Evolutionary conservation across 2,888 invertebrate genomes (phyloP), one percentile per base, ranked within the genome.

Genomic region (Trichacis sp.): DNA sequence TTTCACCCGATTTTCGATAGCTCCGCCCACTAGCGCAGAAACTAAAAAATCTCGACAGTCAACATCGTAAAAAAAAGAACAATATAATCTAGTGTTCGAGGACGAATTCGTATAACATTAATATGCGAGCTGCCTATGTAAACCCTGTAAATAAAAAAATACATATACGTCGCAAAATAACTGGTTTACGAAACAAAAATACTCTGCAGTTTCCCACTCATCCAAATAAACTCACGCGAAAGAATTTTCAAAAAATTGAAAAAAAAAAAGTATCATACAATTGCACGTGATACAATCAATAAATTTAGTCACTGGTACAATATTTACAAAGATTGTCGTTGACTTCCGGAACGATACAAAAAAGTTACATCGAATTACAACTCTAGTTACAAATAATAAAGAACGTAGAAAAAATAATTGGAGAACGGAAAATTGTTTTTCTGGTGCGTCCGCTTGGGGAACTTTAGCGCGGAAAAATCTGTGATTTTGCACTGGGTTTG

Each of bases 241-340:
- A 24, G 24, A 24, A 24, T 24, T 24, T 24, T 24, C 8, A 45
- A 19, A 45, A 19, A 12, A 38, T 2, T 38, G n/a, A 19, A 45
- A 45, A 45, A 45, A 45, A 45, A 38, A 38, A 38, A 11, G 38
- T n/a, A n/a, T n/a, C n/a, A n/a, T n/a, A n/a, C n/a, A n/a, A 24
- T 24, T 24, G 24, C 24, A 24, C 24, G 3, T 24, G 8, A 24
- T 24, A 24, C 8, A 24, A 24, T 29, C 30, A 4, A 38, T n/a
- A 9, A 11, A 14, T 3, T 5, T 14, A 14, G 38, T 38, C 38
- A 14, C 3, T 38, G 4, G 38, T 14, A 38, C 24, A 3, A 8
- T 24, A 24, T 24, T 5, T 24, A 40, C 40, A 40, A 12, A 40
- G 12, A 40, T n/a, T 40, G 14, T 12, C 14, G 12, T 40, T 40